These are phyloP conservation scores for Balearica regulorum DNA, from an alignment of 2,797 vertebrate species.

Conservation along the genomic window DNA sequence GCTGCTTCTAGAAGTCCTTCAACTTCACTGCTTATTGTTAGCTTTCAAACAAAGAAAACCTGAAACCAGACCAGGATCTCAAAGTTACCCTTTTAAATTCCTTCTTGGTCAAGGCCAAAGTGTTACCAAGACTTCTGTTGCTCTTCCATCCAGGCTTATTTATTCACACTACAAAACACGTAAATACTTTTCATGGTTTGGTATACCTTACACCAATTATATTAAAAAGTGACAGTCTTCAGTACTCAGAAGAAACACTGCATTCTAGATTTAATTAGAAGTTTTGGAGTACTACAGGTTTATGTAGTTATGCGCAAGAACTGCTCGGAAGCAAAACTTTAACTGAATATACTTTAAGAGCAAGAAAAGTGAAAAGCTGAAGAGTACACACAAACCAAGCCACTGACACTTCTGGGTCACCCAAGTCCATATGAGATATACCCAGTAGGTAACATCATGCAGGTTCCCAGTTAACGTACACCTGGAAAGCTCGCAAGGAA, in stretches of 20 bases:
- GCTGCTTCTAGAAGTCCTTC: conserved; percentile 5
- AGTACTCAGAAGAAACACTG: conserved; percentile 63
- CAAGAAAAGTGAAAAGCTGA: conserved; percentile 51
- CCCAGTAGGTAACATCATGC: conserved; percentile 57
- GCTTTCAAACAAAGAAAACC: conserved; percentile 57
- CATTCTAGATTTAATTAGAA: conserved; percentile 61
- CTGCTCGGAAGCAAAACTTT: conserved; percentile 42
- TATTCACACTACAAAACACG: conserved; percentile 70
- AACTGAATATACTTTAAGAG: conserved; percentile 27
- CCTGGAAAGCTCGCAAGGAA: conserved; percentile 51
- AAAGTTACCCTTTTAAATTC: conserved; percentile 69
- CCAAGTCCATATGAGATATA: conserved; percentile 42
- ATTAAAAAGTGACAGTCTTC: conserved; percentile 60
- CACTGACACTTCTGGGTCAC: conserved; percentile 50
- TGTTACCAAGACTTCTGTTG: conserved; percentile 65
- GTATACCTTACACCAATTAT: conserved; percentile 59
- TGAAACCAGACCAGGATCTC: conserved; percentile 68
- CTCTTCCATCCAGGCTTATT: conserved; percentile 68
- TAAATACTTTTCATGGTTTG: conserved; percentile 71
- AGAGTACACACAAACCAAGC: conserved; percentile 46
- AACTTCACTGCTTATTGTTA: conserved; percentile 29
- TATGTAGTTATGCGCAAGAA: conserved; percentile 26
- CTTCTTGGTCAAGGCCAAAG: conserved; percentile 67
- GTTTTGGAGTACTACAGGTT: conserved; percentile 46
- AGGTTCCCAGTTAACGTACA: conserved; percentile 51